Evolutionary conservation across 1,140 invertebrate genomes (phyloP).

Genomic region (Drosophila dunni): DNA sequence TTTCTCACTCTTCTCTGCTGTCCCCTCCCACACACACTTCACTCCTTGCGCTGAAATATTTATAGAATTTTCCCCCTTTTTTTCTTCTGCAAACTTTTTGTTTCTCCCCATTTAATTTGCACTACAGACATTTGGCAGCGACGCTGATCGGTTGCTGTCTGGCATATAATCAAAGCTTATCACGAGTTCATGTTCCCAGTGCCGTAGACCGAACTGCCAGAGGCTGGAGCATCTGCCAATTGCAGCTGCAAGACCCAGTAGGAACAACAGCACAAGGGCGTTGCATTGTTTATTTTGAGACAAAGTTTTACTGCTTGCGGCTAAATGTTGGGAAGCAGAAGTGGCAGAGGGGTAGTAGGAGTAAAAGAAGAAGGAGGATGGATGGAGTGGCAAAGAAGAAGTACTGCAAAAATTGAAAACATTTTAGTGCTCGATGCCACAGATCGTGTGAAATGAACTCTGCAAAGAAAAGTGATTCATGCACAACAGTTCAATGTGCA

Average conservation of each 20-base stretch:
- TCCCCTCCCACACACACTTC: neutral
- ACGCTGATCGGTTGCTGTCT: slow-evolving; percentile 29
- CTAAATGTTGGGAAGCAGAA: neutral
- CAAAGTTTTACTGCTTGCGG: slow-evolving; percentile 32
- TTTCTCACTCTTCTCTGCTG: no score
- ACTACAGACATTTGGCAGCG: slow-evolving; percentile 9
- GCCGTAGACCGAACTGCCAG: neutral
- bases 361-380: slow-evolving; percentile 13
- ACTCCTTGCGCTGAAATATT: slow-evolving; percentile 36
- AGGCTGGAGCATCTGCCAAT: neutral
- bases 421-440: neutral
- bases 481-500: neutral
- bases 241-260: slow-evolving; percentile 13
- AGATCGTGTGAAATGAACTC: slow-evolving; percentile 15
- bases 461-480: neutral
- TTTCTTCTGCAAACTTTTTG: neutral
- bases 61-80: slow-evolving; percentile 41
- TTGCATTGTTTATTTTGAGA: slow-evolving; percentile 53
- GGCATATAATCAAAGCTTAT: slow-evolving; percentile 57
- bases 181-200: slow-evolving; percentile 7
- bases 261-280: slow-evolving; percentile 28
- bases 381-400: neutral
- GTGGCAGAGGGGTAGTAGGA: no score
- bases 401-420: neutral
- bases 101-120: slow-evolving; percentile 27